phyloP scores from a whole-genome alignment of 2,888 invertebrate genomes.

The Agriotes lineatus region DNA sequence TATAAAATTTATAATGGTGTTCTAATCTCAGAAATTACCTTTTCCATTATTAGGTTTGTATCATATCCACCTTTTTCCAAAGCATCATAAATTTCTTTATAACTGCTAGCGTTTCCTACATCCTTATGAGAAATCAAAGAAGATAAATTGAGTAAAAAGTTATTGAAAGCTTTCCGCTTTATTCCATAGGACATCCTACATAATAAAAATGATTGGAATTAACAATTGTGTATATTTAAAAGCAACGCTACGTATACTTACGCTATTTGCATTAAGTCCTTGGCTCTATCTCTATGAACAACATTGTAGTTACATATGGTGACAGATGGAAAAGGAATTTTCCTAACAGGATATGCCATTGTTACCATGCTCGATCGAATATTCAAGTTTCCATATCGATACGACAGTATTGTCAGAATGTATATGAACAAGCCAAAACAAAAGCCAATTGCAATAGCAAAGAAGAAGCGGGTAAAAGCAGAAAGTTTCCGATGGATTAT shows the following conservation, averaged over 20 bases:
- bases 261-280: neutral
- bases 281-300: constrained; percentile 50
- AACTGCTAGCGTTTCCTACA: neutral
- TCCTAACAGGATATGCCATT: constrained; percentile 57
- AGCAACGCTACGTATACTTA: neutral
- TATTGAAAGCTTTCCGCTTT: neutral
- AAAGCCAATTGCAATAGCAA: no score
- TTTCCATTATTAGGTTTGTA: neutral
- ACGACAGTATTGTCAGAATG: constrained; percentile 40
- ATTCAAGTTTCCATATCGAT: constrained; percentile 28
- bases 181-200: no score
- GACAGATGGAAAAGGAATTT: constrained; percentile 57
- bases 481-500: no score
- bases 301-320: constrained; percentile 61
- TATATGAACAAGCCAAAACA: constrained; percentile 37
- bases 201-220: neutral
- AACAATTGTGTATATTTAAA: neutral
- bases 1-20: neutral
- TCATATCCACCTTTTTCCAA: neutral
- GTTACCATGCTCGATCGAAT: constrained; percentile 54
- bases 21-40: neutral
- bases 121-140: neutral
- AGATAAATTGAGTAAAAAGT: constrained; percentile 2
- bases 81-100: neutral
- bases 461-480: no score